phyloP scores from a whole-genome alignment of 1,140 invertebrate species.

The Hypsibius dujardini region DNA sequence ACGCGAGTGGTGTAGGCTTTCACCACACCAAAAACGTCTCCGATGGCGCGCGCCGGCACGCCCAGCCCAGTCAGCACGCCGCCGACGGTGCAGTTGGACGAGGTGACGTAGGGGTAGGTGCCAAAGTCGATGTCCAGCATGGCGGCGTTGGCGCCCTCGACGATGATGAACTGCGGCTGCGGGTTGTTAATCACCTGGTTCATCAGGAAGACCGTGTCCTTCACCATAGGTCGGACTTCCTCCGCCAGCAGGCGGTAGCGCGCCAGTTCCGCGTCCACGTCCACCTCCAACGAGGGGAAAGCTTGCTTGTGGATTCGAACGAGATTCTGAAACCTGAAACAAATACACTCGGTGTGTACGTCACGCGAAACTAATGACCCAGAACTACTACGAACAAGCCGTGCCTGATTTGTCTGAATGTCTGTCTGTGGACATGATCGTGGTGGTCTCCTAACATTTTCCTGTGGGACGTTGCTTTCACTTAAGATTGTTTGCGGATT shows the following conservation, averaged over 20 bases:
- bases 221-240: constrained; percentile 63
- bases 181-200: constrained; percentile 51
- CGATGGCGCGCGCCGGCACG: constrained; percentile 68
- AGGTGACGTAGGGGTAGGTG: constrained; percentile 97
- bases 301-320: constrained; percentile 62
- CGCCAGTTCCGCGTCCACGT: constrained; percentile 61
- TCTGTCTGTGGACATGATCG: too few species aligned
- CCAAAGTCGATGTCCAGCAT: constrained; percentile 97
- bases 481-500: too few species aligned
- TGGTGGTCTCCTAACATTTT: too few species aligned
- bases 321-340: constrained; percentile 54
- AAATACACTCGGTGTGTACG: too few species aligned
- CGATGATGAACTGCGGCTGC: constrained; percentile 44
- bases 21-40: constrained; percentile 82
- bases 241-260: constrained; percentile 62
- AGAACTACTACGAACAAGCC: constrained; percentile 22
- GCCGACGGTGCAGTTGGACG: constrained; percentile 94
- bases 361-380: too few species aligned
- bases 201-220: constrained; percentile 75
- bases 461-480: too few species aligned
- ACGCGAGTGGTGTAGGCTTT: constrained; percentile 97
- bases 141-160: constrained; percentile 89
- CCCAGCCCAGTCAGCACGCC: constrained; percentile 94
- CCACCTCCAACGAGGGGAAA: constrained; percentile 65
- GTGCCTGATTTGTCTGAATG: constrained; percentile 18